A percentile compares a stretch with the other conserved stretches of the same genome.
phyloP scores from a whole-genome alignment of 2,888 invertebrate species.

The Drosophila acutilabella region DNA sequence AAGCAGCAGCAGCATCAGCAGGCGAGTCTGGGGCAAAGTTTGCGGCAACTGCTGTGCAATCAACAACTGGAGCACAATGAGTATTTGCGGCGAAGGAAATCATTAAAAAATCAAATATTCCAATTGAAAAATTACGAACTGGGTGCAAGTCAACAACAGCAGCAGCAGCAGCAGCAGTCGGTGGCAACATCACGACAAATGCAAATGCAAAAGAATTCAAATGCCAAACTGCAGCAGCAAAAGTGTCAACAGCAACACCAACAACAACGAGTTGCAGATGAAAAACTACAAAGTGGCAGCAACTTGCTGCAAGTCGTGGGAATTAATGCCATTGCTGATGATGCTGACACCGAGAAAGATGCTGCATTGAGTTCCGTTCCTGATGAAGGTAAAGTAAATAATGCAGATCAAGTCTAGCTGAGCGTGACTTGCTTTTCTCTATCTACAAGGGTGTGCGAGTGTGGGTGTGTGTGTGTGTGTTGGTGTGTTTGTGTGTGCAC shows the following conservation, averaged over 20 bases:
- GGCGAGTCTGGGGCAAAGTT: conserved; percentile 68
- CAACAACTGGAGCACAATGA: conserved; percentile 84
- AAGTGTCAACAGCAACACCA: conserved; percentile 61
- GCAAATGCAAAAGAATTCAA: conserved; percentile 74
- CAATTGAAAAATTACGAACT: conserved; percentile 84
- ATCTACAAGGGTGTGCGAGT: conserved; percentile 4
- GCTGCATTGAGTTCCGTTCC: conserved; percentile 69
- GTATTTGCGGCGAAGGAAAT: conserved; percentile 84
- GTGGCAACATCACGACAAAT: conserved; percentile 40
- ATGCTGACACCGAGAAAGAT: conserved; percentile 58
- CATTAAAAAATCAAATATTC: conserved; percentile 85
- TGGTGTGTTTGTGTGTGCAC: conserved; percentile 43
- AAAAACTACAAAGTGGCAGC: conserved; percentile 47
- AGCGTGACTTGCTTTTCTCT: conserved; percentile 23
- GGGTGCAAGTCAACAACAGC: conserved; percentile 67
- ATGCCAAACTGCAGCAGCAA: conserved; percentile 71
- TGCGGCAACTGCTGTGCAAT: conserved; percentile 82
- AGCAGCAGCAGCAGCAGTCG: conserved; percentile 14
- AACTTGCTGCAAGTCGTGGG: conserved; percentile 64
- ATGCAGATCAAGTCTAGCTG: conserved; percentile 55
- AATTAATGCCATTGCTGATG: conserved; percentile 67
- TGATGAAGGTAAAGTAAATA: conserved; percentile 82
- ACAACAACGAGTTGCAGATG: conserved; percentile 26
- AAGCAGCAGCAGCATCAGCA: conserved; percentile 17
- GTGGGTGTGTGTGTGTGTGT: conserved; percentile 8